Evolutionary conservation across 1,140 invertebrate species (phyloP), one percentile per base, ranked within the genome.

Genomic region (Globodera rostochiensis): DNA sequence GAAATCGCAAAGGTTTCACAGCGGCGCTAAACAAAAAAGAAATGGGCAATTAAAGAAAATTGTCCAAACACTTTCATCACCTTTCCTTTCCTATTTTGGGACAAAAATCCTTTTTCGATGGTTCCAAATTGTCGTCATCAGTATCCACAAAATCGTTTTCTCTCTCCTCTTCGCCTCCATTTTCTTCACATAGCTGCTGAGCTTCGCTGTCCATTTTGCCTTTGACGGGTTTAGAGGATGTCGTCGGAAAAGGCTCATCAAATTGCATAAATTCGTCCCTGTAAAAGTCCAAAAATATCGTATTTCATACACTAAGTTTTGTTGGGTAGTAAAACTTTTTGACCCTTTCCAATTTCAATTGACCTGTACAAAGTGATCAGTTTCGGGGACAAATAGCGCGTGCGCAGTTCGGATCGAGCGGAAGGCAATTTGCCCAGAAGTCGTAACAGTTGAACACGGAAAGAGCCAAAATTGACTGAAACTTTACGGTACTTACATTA

Each of bases 371-470:
- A 25, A 60, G 21, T 15, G 19, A 82, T 70, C 15, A 82, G 73
- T 73, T 66, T 75, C 6, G 80, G 36, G 8, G 53, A 60, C 45
- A 82, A 46, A 66, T 60, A 69, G 19, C 80, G 73, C 50, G 79
- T 82, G 50, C 47, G 47, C 50, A 79, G 47, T 53, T 84, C 83
- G 6, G 84, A 75, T 36, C 78, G 21, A 6, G 49, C 77, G 66
- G 70, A 25, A 3, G 67, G 15, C 64, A 84, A 81, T 79, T 64
- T 66, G 66, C 25, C 5, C 25, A 86, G 15, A 19, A 84, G 64
- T 21, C 84, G 81, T 15, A 86, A 67, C 21, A 84, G 64, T 75
- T 84, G 78, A 47, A 84, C 49, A 8, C 83, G 79, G 53, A 81
- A 86, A 19, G 71, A 57, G n/a, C 36, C 45, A 83, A 77, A 83